Base-by-base conservation (phyloP, 1,140 invertebrate genomes). In the Drosophila tsacasi region DNA sequence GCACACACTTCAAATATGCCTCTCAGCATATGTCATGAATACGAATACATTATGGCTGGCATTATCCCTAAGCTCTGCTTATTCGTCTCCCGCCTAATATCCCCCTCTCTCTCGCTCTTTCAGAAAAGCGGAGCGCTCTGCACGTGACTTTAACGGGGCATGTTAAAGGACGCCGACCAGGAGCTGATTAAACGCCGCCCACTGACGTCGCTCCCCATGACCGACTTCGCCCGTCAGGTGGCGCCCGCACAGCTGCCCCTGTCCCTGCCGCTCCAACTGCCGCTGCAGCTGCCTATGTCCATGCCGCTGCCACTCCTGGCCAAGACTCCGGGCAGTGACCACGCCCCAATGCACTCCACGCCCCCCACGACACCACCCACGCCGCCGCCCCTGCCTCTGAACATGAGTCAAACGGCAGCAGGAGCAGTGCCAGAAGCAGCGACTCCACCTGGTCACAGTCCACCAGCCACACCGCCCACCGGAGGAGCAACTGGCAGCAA, bases 81-180 rank as follows among this genome's bases (percentile, higher is more conserved):
- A 40, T 59, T 60, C 50, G 55, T 52, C 59, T 62, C 67, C 65
- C 60, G 35, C 54, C 47, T 69, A 76, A 52, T 61, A 32, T 27
- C 21, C 42, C 42, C n/a, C 67, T 66, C n/a, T 50, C 13, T 47
- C 13, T 62, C 15, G 57, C 27, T 62, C 6, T 64, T 66, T 19
- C 69, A 67, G 66, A 68, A 25, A 49, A 62, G 37, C 21, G 42
- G 42, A 25, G 49, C 54, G 50, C 49, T 67, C 50, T 57, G 60
- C 79, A 72, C 78, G 85, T 89, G 85, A 89, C 71, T 85, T 50
- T 54, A 57, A 49, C 65, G 69, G 73, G 82, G 91, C 83, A 92
- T 92, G 91, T 86, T 92, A 91, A 91, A 86, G 80, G 91, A 91
- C 77, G 81, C 83, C 54, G 76, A 89, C 77, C 69, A 87, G 72